phyloP scores from a whole-genome alignment of 92 coral and sea anemone species.

The Zoanthus sansibaricus region DNA sequence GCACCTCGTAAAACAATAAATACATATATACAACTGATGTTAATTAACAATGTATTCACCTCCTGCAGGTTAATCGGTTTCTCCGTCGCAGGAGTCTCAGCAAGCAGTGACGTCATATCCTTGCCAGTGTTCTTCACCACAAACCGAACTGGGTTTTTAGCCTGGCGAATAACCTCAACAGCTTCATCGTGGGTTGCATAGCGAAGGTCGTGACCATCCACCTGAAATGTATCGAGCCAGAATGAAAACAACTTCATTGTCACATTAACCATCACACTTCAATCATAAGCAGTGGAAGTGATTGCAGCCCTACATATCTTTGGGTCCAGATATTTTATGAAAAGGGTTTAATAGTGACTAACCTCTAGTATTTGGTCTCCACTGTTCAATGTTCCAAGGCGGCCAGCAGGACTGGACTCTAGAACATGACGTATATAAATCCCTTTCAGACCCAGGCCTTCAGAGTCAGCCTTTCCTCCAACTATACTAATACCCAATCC shows the following conservation, averaged over 20 bases:
- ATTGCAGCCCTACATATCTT: too few relatives aligned
- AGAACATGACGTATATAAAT: slow-evolving; percentile 88
- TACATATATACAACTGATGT: neutral
- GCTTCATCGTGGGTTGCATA: slow-evolving; percentile 96
- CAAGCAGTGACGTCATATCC: slow-evolving; percentile 50
- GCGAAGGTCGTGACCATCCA: slow-evolving; percentile 92
- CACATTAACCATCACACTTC: too few relatives aligned
- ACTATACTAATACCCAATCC: slow-evolving; percentile 99
- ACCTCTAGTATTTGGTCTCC: slow-evolving; percentile 98
- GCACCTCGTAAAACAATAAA: too few relatives aligned
- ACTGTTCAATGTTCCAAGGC: slow-evolving; percentile 80
- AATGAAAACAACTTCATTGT: too few relatives aligned
- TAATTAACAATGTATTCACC: slow-evolving; percentile 31
- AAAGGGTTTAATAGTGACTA: neutral
- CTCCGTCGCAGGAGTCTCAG: slow-evolving; percentile 42
- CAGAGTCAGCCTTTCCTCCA: slow-evolving; percentile 85
- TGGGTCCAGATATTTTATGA: too few relatives aligned
- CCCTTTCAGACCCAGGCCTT: slow-evolving; percentile 84
- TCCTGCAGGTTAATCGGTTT: slow-evolving; percentile 45
- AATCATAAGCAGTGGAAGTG: too few relatives aligned
- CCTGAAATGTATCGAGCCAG: slow-evolving; percentile 47
- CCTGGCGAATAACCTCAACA: slow-evolving; percentile 88
- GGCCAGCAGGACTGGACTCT: slow-evolving; percentile 92
- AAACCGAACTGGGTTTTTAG: slow-evolving; percentile 92
- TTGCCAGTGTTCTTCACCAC: slow-evolving; percentile 83